phyloP scores from a whole-genome alignment of 2,888 invertebrate genomes.

The Synergus umbraculus region DNA sequence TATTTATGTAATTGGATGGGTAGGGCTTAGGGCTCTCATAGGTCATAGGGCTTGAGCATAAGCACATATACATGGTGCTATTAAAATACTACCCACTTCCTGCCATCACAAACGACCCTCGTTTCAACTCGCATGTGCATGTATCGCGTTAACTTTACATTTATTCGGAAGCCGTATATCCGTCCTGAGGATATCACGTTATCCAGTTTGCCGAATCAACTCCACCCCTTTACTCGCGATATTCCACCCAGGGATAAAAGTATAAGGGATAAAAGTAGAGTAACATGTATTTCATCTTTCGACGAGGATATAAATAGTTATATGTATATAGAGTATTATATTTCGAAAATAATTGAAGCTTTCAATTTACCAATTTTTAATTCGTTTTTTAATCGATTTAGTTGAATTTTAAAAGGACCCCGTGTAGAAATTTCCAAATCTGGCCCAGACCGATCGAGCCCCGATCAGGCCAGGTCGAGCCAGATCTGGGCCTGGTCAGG shows the following conservation, averaged over 20 bases:
- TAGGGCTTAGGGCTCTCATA: constrained; percentile 63
- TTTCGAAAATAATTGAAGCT: too few relatives aligned
- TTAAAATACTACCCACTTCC: constrained; percentile 55
- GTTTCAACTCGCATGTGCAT: constrained; percentile 45
- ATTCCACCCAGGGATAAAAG: too few relatives aligned
- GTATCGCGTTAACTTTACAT: constrained; percentile 54
- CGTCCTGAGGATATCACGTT: constrained; percentile 58
- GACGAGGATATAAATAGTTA: too few relatives aligned
- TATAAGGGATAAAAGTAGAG: constrained; percentile 38
- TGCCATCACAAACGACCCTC: constrained; percentile 39
- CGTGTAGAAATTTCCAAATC: too few relatives aligned
- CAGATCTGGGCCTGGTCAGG: too few relatives aligned
- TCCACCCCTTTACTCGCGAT: constrained; percentile 35
- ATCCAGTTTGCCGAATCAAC: constrained; percentile 60
- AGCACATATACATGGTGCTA: constrained; percentile 50
- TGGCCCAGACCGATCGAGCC: too few relatives aligned
- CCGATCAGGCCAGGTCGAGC: too few relatives aligned
- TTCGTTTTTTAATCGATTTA: too few relatives aligned
- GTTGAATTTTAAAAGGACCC: too few relatives aligned
- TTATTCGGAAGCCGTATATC: constrained; percentile 65
- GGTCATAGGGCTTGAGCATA: constrained; percentile 62
- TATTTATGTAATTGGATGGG: constrained; percentile 64
- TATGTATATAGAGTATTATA: too few relatives aligned
- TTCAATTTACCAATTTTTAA: too few relatives aligned
- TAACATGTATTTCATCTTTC: constrained; percentile 16